Evolutionary conservation across 92 coral and sea anemone genomes (phyloP).

Genomic region (Palythoa grandis): DNA sequence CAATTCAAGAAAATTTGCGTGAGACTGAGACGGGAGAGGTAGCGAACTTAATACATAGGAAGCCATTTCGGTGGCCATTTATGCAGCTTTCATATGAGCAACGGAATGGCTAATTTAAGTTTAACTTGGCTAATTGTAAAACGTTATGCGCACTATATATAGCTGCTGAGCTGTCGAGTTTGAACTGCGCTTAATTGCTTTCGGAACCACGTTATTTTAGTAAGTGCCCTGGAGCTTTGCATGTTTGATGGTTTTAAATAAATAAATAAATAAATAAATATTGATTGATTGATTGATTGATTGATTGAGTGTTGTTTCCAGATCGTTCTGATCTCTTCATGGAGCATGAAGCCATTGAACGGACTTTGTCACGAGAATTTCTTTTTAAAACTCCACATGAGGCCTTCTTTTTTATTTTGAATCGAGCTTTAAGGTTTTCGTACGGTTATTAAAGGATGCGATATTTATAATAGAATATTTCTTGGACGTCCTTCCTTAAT

Average conservation of each 20-base stretch:
- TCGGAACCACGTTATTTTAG: background rate
- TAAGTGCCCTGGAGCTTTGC: background rate
- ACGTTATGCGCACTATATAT: background rate
- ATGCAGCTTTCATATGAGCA: no score
- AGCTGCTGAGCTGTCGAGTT: background rate
- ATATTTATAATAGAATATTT: no score
- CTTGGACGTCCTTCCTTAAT: background rate
- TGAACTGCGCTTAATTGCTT: background rate
- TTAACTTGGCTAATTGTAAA: background rate
- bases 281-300: no score
- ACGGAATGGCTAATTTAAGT: background rate
- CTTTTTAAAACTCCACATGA: background rate
- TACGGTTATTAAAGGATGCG: background rate
- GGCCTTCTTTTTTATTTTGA: background rate
- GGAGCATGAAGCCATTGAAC: background rate
- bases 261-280: no score
- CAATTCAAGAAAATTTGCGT: background rate
- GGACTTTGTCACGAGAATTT: background rate
- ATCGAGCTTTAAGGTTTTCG: background rate
- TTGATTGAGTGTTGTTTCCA: no score
- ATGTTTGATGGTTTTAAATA: background rate
- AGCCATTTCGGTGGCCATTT: no score
- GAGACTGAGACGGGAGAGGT: background rate
- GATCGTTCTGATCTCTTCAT: background rate
- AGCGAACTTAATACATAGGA: background rate